A percentile compares a stretch with the other conserved stretches of the same genome.
phyloP scores from a whole-genome alignment of 2,113 vertebrate genomes.

The Sminthopsis crassicaudata region DNA sequence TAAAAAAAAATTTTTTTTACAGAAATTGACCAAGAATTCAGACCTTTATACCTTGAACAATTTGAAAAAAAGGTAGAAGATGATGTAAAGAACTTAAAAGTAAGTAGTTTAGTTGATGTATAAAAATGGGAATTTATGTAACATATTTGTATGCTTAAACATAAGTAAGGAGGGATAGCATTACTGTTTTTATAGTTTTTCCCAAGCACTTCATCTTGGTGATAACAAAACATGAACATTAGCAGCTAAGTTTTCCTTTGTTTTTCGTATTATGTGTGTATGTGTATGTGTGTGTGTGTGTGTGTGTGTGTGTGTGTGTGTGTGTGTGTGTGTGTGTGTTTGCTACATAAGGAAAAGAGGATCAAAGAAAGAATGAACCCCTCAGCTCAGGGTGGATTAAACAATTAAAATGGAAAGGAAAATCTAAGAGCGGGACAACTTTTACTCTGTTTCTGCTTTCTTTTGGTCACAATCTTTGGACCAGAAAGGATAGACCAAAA shows the following conservation, averaged over 20 bases:
- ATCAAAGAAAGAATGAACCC: neutral
- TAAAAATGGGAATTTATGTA: slow-evolving; percentile 1
- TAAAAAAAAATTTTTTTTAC: slow-evolving; percentile 62
- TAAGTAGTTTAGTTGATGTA: slow-evolving; percentile 77
- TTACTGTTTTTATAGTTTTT: slow-evolving; percentile 13
- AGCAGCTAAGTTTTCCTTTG: neutral
- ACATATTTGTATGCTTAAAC: neutral
- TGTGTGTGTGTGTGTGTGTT: neutral
- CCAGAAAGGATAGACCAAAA: neutral
- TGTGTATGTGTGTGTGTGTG: no score
- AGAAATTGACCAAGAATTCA: slow-evolving; percentile 88
- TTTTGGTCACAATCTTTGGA: neutral
- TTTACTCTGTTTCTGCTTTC: neutral
- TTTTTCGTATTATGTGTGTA: no score
- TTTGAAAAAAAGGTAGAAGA: slow-evolving; percentile 83
- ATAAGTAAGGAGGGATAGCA: neutral
- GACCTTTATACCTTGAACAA: slow-evolving; percentile 85
- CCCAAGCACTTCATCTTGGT: slow-evolving; percentile 9
- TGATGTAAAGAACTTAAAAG: slow-evolving; percentile 88
- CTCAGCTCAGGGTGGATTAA: neutral
- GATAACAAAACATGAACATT: slow-evolving; percentile 7
- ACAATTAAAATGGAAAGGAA: neutral
- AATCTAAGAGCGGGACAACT: neutral
- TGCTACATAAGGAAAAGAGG: neutral
- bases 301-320: no score